Base-by-base conservation (phyloP, 1,140 invertebrate genomes). In the Drosophila neocordata region DNA sequence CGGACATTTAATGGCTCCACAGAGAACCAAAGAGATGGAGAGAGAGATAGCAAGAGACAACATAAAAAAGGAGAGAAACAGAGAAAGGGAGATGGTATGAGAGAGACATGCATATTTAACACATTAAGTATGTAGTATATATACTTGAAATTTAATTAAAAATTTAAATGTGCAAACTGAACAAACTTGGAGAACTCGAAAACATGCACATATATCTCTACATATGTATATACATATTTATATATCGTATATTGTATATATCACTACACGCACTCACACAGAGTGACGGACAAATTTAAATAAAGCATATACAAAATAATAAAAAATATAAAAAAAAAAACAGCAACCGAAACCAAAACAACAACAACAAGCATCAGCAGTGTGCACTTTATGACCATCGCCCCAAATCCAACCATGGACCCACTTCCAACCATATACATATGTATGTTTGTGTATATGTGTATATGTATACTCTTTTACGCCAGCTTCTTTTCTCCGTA, bases 101-200 rank as follows among this genome's bases (percentile, higher is more conserved):
- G 62, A 65, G 61, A 69, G 65, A 60, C 34, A 74, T 79, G 58
- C 73, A 83, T 75, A 78, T 70, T 64, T 64, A 73, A 65, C 52
- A 65, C 8, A 66, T 64, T 68, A 44, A 68, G 34, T 55, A n/a
- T 58, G 34, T 58, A 66, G 15, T 38, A 11, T 27, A 69, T 58
- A 63, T 69, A 82, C 80, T 85, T 87, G 74, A 75, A 82, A 82
- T 78, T 85, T 87, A 87, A 85, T 85, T 85, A 85, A 85, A 87
- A 87, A 82, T 82, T 75, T 78, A 85, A 85, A 81, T 85, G 73
- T 55, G 51, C 67, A 84, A 77, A 59, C 65, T 65, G 48, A 51
- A 55, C 55, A 65, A 59, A 75, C 56, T 24, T 48, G 41, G 41
- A 8, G 9, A 48, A 48, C 41, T 48, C 41, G 8, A 20, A 20